Conservation (phyloP, 2,113 vertebrate species). For the Girardinichthys multiradiatus region DNA sequence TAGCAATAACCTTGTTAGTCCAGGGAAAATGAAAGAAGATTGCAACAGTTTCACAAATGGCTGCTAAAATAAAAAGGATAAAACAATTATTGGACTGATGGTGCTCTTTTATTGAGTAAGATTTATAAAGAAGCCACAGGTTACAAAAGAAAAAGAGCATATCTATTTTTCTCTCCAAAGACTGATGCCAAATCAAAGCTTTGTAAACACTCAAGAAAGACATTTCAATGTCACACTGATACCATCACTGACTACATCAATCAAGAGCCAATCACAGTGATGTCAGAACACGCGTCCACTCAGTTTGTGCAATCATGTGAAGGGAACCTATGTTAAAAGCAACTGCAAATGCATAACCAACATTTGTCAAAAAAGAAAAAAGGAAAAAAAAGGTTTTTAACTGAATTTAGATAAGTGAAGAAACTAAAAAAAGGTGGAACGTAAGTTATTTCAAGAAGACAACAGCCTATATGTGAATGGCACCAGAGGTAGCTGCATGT, state of each 20-base stretch:
- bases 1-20: slow-evolving; percentile 2
- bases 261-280: slow-evolving; percentile 15
- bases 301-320: background rate
- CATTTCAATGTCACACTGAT: background rate
- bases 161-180: background rate
- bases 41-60: background rate
- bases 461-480: background rate
- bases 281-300: slow-evolving; percentile 1
- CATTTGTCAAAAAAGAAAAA: background rate
- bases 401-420: background rate
- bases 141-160: background rate
- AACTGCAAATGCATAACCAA: background rate
- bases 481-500: background rate
- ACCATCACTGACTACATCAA: slow-evolving; percentile 7
- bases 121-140: background rate
- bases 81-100: background rate
- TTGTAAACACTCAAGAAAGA: background rate
- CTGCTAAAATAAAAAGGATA: background rate
- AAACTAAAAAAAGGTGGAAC: background rate
- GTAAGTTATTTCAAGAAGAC: background rate
- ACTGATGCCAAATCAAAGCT: slow-evolving; percentile 7
- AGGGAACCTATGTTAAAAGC: background rate
- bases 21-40: slow-evolving; percentile 1
- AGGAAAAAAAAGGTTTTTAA: background rate
- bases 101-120: background rate